Evolutionary conservation across 2,113 vertebrate genomes (phyloP), one percentile per base, ranked within the genome.

Genomic region (Callionymus lyra): DNA sequence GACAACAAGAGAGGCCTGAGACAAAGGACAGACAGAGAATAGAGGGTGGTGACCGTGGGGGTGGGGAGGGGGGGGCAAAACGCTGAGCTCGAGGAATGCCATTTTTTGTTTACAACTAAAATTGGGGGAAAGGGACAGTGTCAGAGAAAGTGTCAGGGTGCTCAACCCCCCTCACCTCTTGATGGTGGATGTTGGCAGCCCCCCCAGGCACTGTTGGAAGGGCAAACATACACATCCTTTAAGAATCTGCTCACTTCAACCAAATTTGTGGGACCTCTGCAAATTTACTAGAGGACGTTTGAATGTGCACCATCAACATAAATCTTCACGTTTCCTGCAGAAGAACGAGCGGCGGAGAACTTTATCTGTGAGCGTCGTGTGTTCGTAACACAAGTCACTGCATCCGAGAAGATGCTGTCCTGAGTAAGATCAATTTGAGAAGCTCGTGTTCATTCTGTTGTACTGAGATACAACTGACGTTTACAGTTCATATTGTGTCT

Each of bases 61-160:
- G 21, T 10, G 34, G 4, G 16, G n/a, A 10, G 3, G 21, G 18
- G 36, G 41, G 47, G 53, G 34, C 49, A 69, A 77, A 60, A 50
- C 13, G 79, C 79, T 80, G 76, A 80, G 65, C 49, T 68, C 0
- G 56, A 57, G 65, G 65, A 72, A 76, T 76, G 79, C 74, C 72
- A 74, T 70, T 74, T 78, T 74, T 40, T 62, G 69, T 79, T 76
- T 70, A 59, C 44, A 48, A 44, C 38, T 9, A 66, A 67, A 74
- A 59, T 16, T 10, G 17, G 35, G 53, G 68, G 27, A 55, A 64
- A 64, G 61, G 56, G 68, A 50, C 19, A 46, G 60, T 71, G 73
- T 69, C 65, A 68, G 61, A 70, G 59, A 70, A 53, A 46, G 56
- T 68, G 74, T 74, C 72, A 67, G 31, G 34, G 50, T 36, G 60